These are phyloP conservation scores for Pterois miles DNA, from an alignment of 2,797 vertebrate species.

Conservation along the genomic window DNA sequence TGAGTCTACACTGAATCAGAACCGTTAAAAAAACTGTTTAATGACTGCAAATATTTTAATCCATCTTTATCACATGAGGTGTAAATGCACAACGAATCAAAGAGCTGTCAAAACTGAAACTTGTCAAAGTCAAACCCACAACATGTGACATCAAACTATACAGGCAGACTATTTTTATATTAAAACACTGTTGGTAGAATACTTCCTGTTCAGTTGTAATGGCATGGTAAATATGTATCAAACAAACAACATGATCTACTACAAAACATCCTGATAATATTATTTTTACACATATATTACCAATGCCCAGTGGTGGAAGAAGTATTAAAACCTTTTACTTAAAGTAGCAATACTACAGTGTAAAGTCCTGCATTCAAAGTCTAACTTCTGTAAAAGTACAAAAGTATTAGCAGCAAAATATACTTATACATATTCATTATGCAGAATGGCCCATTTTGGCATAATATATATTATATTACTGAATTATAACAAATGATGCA, in stretches of 20 bases:
- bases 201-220: not conserved
- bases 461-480: too few relatives aligned
- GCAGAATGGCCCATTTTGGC: too few relatives aligned
- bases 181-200: not conserved
- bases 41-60: conserved; percentile 19
- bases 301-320: too few relatives aligned
- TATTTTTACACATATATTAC: not conserved
- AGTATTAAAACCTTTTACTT: too few relatives aligned
- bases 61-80: not conserved
- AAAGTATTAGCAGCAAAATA: too few relatives aligned
- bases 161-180: not conserved
- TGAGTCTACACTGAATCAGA: conserved; percentile 50
- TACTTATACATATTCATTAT: too few relatives aligned
- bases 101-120: not conserved
- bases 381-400: too few relatives aligned
- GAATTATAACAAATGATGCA: too few relatives aligned
- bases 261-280: not conserved
- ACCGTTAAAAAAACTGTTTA: not conserved
- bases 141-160: not conserved
- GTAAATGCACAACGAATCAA: not conserved
- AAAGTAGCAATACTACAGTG: too few relatives aligned
- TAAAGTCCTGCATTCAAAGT: too few relatives aligned
- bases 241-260: not conserved
- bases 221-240: not conserved
- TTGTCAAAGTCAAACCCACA: not conserved